These are phyloP conservation scores for Perccottus glenii DNA, from an alignment of 2,113 vertebrate genomes.

Conservation along the genomic window DNA sequence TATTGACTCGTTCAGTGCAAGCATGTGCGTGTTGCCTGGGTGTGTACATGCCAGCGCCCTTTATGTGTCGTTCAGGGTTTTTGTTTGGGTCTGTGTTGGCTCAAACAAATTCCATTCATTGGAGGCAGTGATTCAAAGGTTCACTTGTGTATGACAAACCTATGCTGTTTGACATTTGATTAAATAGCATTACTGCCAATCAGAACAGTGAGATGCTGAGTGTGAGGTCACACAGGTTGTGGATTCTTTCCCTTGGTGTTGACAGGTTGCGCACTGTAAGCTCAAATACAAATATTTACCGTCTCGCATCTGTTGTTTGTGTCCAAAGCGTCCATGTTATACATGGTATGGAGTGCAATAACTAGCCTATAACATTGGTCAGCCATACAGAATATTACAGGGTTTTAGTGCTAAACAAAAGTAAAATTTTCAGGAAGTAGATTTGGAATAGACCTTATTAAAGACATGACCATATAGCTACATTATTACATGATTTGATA, in stretches of 20 bases:
- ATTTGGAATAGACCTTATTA: too few relatives aligned
- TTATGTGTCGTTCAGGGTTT: constrained; percentile 29
- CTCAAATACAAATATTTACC: constrained; percentile 54
- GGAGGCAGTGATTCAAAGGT: constrained; percentile 61
- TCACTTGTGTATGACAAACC: constrained; percentile 66
- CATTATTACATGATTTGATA: too few relatives aligned
- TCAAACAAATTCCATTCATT: constrained; percentile 34
- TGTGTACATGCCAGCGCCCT: constrained; percentile 20
- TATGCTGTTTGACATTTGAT: constrained; percentile 79
- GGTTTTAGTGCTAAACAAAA: neutral
- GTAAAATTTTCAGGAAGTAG: neutral
- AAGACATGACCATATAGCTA: too few relatives aligned
- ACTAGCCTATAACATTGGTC: neutral
- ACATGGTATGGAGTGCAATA: constrained; percentile 18
- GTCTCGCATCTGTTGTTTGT: constrained; percentile 34
- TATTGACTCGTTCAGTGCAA: constrained; percentile 60
- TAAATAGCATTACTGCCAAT: constrained; percentile 78
- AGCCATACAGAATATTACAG: constrained; percentile 2
- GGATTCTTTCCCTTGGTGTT: constrained; percentile 39
- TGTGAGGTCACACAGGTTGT: constrained; percentile 44
- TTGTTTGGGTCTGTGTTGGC: constrained; percentile 28
- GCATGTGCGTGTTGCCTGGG: constrained; percentile 5
- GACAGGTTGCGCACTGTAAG: constrained; percentile 45
- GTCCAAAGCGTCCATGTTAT: constrained; percentile 30
- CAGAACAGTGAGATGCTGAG: constrained; percentile 53